Evolutionary conservation across 2,888 invertebrate species (phyloP).

Genomic region (Drosophila rubida): DNA sequence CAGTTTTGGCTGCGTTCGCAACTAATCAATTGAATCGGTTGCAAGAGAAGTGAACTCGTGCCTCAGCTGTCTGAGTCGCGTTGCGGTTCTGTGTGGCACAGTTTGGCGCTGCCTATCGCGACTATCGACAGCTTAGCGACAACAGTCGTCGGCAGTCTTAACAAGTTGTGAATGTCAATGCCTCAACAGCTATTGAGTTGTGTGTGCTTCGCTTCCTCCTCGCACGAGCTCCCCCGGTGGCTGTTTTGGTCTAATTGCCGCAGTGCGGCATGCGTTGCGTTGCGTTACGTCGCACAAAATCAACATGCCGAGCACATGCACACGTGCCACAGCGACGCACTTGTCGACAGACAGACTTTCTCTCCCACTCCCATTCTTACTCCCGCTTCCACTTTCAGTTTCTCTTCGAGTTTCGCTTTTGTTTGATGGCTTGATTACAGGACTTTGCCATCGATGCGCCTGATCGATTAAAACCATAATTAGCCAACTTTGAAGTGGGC

Average conservation of each 20-base stretch:
- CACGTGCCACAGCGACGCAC: conserved; percentile 15
- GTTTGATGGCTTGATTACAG: conserved; percentile 62
- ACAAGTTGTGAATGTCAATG: conserved; percentile 12
- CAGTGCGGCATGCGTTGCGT: conserved; percentile 49
- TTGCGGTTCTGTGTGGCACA: too few species aligned
- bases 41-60: too few species aligned
- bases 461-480: conserved; percentile 73
- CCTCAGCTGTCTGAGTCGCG: too few species aligned
- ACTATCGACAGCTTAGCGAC: neutral
- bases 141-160: neutral
- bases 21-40: neutral
- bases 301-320: conserved; percentile 66
- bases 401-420: conserved; percentile 26
- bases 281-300: conserved; percentile 48
- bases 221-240: conserved; percentile 12
- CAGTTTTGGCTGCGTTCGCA: neutral
- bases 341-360: conserved; percentile 35
- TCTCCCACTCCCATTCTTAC: neutral
- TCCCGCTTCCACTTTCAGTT: conserved; percentile 22
- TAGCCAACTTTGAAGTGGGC: conserved; percentile 69
- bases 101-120: neutral
- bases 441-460: conserved; percentile 42
- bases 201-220: neutral
- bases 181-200: conserved; percentile 20
- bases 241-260: conserved; percentile 62